A percentile compares a stretch with the other conserved stretches of the same genome.
Evolutionary conservation across 1,140 invertebrate species (phyloP).

Genomic region (Heterodera carotae): DNA sequence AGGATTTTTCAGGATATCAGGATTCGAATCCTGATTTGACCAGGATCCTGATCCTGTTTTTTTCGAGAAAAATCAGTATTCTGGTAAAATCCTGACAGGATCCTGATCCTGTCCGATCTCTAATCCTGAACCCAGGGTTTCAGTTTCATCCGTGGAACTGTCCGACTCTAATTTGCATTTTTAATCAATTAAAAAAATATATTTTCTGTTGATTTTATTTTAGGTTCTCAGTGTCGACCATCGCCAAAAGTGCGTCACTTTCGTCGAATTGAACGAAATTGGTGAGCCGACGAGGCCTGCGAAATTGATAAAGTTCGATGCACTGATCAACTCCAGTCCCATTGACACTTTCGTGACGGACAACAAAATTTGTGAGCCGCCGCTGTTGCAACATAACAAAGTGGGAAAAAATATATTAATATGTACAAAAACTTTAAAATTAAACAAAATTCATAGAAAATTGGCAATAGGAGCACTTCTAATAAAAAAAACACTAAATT

Average conservation of each 20-base stretch:
- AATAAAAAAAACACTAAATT: too few species aligned
- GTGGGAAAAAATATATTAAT: too few species aligned
- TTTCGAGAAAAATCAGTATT: too few species aligned
- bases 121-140: too few species aligned
- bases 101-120: too few species aligned
- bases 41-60: too few species aligned
- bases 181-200: neutral
- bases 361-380: conserved; percentile 55
- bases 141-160: too few species aligned
- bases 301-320: conserved; percentile 50
- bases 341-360: conserved; percentile 61
- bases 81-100: too few species aligned
- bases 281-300: conserved; percentile 26
- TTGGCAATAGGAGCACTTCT: too few species aligned
- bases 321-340: conserved; percentile 60
- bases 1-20: too few species aligned
- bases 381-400: conserved; percentile 59
- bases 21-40: too few species aligned
- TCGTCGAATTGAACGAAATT: conserved; percentile 41
- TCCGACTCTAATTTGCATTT: neutral
- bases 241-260: conserved; percentile 49
- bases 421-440: too few species aligned
- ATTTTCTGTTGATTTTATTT: conserved; percentile 11
- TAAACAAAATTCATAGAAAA: neutral
- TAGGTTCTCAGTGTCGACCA: conserved; percentile 53